phyloP scores from a whole-genome alignment of 2,797 vertebrate genomes.

The Limnodromus scolopaceus region DNA sequence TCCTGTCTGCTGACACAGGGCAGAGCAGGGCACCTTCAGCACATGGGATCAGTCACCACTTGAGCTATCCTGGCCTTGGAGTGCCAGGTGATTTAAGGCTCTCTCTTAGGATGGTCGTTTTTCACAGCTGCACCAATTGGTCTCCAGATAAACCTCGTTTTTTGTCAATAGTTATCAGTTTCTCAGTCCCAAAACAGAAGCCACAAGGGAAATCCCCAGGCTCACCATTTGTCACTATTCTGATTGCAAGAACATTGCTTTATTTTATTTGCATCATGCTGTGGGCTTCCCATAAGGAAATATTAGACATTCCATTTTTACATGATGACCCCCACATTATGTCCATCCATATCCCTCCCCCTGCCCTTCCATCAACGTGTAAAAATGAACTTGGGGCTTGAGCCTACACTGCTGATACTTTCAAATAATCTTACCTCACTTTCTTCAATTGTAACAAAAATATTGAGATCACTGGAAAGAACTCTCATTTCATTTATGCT shows the following conservation, averaged over 20 bases:
- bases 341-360: not conserved
- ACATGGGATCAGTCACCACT: not conserved
- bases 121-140: not conserved
- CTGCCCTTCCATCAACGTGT: not conserved
- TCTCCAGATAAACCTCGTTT: not conserved
- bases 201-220: not conserved
- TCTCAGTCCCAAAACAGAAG: not conserved
- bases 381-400: not conserved
- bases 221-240: not conserved
- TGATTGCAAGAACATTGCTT: not conserved
- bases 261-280: not conserved
- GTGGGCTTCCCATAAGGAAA: not conserved
- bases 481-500: not conserved
- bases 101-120: not conserved
- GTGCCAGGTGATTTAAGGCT: conserved; percentile 3
- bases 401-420: not conserved
- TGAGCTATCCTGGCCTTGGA: not conserved
- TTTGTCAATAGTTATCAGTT: not conserved
- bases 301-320: not conserved
- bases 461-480: not conserved
- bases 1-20: not conserved
- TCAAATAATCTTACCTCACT: not conserved
- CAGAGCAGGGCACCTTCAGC: not conserved
- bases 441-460: not conserved
- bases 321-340: not conserved